phyloP scores from a whole-genome alignment of 2,113 vertebrate genomes.

The Phycodurus eques region DNA sequence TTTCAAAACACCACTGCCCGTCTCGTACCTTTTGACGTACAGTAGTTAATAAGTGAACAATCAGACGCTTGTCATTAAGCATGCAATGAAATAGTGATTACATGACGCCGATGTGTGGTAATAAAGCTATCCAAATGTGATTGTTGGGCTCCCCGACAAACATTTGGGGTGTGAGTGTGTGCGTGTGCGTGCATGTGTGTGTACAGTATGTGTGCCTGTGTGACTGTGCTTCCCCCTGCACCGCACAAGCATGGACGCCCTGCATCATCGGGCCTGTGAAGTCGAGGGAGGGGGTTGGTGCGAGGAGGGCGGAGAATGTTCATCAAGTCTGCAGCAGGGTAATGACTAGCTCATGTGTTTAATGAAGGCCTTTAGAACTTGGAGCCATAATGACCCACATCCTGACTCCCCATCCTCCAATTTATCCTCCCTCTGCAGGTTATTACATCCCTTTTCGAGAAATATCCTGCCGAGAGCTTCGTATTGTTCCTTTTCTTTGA shows the following conservation, averaged over 20 bases:
- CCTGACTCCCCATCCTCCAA: conserved; percentile 57
- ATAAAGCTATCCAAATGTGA: conserved; percentile 90
- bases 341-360: conserved; percentile 70
- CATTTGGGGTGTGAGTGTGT: conserved; percentile 72
- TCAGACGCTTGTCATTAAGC: conserved; percentile 87
- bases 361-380: conserved; percentile 71
- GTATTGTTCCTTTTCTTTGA: conserved; percentile 20
- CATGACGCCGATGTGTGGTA: conserved; percentile 91
- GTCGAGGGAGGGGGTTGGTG: conserved; percentile 40
- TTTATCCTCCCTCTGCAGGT: conserved; percentile 62
- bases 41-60: neutral
- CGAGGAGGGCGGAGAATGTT: conserved; percentile 39
- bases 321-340: conserved; percentile 62
- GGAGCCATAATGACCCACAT: conserved; percentile 68
- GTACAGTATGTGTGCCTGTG: neutral
- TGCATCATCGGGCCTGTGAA: conserved; percentile 78
- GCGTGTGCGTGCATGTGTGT: no score
- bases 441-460: conserved; percentile 51
- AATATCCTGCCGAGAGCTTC: conserved; percentile 47
- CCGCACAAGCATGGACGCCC: conserved; percentile 80
- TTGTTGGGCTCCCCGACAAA: conserved; percentile 94
- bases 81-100: conserved; percentile 98
- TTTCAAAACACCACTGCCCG: neutral
- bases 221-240: conserved; percentile 58
- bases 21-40: neutral